Conservation (phyloP, 1,140 invertebrate species). For the Drosophila ficusphila region DNA sequence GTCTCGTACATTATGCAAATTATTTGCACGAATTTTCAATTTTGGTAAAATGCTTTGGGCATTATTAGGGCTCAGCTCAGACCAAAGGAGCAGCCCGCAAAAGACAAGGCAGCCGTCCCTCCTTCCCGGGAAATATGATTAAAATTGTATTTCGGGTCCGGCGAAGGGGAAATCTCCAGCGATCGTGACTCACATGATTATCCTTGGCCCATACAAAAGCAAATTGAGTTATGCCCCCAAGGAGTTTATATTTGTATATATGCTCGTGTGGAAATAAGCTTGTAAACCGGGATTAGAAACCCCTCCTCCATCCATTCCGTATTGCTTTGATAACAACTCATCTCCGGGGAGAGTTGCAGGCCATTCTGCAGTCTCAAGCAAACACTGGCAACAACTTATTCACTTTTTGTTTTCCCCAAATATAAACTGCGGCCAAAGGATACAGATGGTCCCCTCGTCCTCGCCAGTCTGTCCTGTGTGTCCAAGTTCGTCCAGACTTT, state of each 20-base stretch:
- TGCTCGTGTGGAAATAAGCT: slow-evolving; percentile 37
- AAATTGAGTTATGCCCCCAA: slow-evolving; percentile 54
- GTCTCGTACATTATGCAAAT: slow-evolving; percentile 71
- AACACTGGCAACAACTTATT: slow-evolving; percentile 76
- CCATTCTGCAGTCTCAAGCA: slow-evolving; percentile 52
- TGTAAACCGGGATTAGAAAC: slow-evolving; percentile 35
- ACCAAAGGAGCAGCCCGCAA: slow-evolving; percentile 15
- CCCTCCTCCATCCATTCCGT: slow-evolving; percentile 4
- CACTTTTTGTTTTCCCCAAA: slow-evolving; percentile 68
- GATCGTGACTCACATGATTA: slow-evolving; percentile 35
- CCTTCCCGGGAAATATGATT: slow-evolving; percentile 58
- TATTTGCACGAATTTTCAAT: slow-evolving; percentile 81
- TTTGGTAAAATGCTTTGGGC: slow-evolving; percentile 74
- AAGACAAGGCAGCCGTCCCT: slow-evolving; percentile 20
- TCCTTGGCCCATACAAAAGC: slow-evolving; percentile 21
- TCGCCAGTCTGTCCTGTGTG: background rate
- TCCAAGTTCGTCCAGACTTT: slow-evolving; percentile 30
- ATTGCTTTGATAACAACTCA: slow-evolving; percentile 38
- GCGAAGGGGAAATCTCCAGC: slow-evolving; percentile 14
- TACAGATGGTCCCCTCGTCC: slow-evolving; percentile 6
- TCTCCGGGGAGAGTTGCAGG: slow-evolving; percentile 10
- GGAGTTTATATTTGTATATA: slow-evolving; percentile 11
- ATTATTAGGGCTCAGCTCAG: slow-evolving; percentile 50
- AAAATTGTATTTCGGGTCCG: slow-evolving; percentile 63
- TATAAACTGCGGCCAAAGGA: slow-evolving; percentile 64